Evolutionary conservation across 1,140 invertebrate species (phyloP).

Genomic region (Dolichoris vasculosae): DNA sequence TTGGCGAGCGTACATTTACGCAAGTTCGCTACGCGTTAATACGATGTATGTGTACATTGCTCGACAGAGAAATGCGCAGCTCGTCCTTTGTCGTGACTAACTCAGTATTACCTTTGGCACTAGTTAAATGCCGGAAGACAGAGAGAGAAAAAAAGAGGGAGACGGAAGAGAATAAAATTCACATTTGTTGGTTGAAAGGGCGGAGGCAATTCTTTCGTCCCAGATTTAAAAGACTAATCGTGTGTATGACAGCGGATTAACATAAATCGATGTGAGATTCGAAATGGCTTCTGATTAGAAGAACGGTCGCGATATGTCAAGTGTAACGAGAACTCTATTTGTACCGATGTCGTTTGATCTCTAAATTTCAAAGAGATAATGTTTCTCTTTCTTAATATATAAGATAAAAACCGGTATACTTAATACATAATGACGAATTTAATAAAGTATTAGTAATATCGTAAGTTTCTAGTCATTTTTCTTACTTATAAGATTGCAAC

Average conservation of each 20-base stretch:
- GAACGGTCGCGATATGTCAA: background rate
- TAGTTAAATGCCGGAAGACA: background rate
- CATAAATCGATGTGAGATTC: background rate
- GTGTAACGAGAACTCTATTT: background rate
- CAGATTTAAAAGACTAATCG: slow-evolving; percentile 17
- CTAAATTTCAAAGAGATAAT: background rate
- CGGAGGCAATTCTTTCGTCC: background rate
- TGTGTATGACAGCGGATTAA: background rate
- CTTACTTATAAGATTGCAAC: too few species aligned
- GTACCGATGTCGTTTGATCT: background rate
- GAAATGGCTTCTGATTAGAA: background rate
- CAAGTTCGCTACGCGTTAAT: background rate
- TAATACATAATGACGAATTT: too few species aligned
- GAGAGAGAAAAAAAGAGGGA: background rate
- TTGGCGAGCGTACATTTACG: background rate
- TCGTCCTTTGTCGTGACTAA: background rate
- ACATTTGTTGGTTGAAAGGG: background rate
- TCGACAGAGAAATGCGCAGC: background rate
- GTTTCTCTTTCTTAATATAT: too few species aligned
- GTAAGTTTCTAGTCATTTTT: too few species aligned
- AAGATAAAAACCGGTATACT: too few species aligned
- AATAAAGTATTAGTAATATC: too few species aligned
- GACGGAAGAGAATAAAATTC: background rate
- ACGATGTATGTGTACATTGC: background rate
- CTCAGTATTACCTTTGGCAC: background rate